Conservation (phyloP, 2,113 vertebrate genomes). For the Okapia johnstoni region DNA sequence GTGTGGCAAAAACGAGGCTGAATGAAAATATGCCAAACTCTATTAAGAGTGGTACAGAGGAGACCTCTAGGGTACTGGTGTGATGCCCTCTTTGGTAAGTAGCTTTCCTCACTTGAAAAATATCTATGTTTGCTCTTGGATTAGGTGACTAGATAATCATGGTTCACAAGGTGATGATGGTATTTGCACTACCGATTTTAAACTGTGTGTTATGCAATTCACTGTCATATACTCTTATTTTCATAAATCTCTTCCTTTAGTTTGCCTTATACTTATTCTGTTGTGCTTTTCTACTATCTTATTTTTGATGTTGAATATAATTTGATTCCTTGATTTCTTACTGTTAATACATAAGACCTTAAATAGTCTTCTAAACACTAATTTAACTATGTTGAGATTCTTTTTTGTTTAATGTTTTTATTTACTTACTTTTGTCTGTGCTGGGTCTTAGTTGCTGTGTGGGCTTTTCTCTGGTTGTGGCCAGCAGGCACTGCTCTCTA, state of each 20-base stretch:
- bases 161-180: neutral
- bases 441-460: neutral
- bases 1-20: neutral
- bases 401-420: neutral
- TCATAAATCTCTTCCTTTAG: neutral
- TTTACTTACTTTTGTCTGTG: neutral
- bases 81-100: neutral
- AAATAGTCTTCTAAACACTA: neutral
- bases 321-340: neutral
- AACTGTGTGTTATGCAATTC: neutral
- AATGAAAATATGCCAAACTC: neutral
- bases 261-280: neutral
- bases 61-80: neutral
- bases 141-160: neutral
- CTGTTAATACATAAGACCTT: neutral
- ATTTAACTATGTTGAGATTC: neutral
- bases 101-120: neutral
- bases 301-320: neutral
- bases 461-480: neutral
- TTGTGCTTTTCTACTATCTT: neutral
- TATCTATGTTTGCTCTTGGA: neutral
- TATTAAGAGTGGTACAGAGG: neutral
- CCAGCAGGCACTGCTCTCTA: neutral
- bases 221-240: neutral
- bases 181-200: neutral